Percentiles rank a stretch among this genome's conserved stretches.
These are phyloP conservation scores for Crocidura indochinensis DNA, from an alignment of 2,797 vertebrate genomes.

Conservation along the genomic window DNA sequence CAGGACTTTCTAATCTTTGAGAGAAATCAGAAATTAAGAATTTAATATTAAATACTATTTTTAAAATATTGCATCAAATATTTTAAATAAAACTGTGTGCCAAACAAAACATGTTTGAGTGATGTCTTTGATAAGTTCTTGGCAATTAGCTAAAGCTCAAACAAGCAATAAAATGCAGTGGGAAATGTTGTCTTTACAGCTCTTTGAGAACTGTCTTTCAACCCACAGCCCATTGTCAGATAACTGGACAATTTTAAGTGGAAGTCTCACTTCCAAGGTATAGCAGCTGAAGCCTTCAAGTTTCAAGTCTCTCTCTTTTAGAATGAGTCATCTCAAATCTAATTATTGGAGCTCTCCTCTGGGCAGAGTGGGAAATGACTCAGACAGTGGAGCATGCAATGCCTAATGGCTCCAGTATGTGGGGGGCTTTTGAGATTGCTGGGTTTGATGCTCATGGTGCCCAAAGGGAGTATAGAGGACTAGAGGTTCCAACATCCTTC, in stretches of 20 bases:
- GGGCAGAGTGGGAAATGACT: conserved; percentile 64
- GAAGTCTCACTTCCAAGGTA: background rate
- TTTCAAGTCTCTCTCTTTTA: conserved; percentile 30
- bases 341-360: conserved; percentile 61
- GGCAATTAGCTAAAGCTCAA: conserved; percentile 19
- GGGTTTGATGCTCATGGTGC: conserved; percentile 47
- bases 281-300: conserved; percentile 24
- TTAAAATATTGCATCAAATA: conserved; percentile 48
- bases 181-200: background rate
- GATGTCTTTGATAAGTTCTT: conserved; percentile 49
- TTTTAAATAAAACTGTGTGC: conserved; percentile 64
- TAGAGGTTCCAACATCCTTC: conserved; percentile 43
- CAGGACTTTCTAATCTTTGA: conserved; percentile 44
- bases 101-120: conserved; percentile 60
- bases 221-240: background rate
- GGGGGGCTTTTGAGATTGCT: conserved; percentile 62
- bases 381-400: conserved; percentile 5
- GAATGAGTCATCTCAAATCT: conserved; percentile 54
- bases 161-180: background rate
- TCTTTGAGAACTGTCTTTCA: background rate
- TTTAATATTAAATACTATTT: background rate
- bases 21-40: conserved; percentile 60
- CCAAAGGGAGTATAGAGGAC: conserved; percentile 54
- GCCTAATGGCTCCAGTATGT: conserved; percentile 79
- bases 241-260: background rate